A percentile compares a stretch with the other conserved stretches of the same genome.
Conservation (phyloP, 2,888 invertebrate genomes). For the Hemistola chrysoprasaria region DNA sequence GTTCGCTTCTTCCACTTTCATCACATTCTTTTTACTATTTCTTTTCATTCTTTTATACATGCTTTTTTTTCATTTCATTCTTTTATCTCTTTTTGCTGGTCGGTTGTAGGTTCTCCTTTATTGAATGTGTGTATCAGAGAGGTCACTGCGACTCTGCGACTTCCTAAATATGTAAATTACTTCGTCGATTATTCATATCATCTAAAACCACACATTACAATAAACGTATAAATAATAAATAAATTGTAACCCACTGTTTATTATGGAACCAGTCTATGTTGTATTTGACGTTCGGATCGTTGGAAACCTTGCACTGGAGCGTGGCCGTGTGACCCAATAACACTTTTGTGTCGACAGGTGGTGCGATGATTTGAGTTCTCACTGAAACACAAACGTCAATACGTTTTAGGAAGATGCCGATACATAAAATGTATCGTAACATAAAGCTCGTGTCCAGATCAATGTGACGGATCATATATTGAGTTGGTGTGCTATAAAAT, state of each 20-base stretch:
- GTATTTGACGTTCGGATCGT: constrained; percentile 93
- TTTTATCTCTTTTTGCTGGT: no score
- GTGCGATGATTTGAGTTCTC: constrained; percentile 95
- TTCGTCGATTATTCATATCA: no score
- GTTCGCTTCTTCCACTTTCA: no score
- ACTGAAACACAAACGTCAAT: constrained; percentile 79
- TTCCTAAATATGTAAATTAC: no score
- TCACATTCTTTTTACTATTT: no score
- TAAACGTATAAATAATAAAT: no score
- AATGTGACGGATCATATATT: constrained; percentile 21
- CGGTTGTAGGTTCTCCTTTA: no score
- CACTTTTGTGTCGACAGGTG: constrained; percentile 95
- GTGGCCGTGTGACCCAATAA: constrained; percentile 96
- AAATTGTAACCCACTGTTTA: constrained; percentile 89
- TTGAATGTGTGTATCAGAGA: no score
- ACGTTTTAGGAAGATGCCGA: constrained; percentile 10
- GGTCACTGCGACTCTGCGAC: no score
- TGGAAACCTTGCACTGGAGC: constrained; percentile 96
- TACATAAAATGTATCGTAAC: constrained; percentile 17
- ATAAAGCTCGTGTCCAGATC: constrained; percentile 19
- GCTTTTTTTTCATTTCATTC: no score
- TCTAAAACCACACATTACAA: no score
- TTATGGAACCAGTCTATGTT: constrained; percentile 95
- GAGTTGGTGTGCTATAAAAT: constrained; percentile 16
- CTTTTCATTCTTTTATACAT: no score